phyloP scores from a whole-genome alignment of 2,113 vertebrate species.

The Caloenas nicobarica region DNA sequence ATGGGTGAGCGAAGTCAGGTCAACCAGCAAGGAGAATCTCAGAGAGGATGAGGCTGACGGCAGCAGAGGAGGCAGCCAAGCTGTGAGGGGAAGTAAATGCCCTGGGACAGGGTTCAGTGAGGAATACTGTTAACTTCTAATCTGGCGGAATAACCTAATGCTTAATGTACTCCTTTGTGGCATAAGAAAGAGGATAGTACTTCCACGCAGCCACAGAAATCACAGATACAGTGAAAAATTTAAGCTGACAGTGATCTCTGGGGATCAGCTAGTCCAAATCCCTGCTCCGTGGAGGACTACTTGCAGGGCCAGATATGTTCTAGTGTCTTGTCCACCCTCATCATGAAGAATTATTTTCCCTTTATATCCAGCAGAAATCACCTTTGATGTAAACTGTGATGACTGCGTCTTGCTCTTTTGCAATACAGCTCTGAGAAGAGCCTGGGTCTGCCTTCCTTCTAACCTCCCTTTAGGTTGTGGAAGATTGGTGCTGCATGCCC shows the following conservation, averaged over 20 bases:
- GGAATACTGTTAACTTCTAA: not conserved
- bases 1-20: not conserved
- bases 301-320: not conserved
- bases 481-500: not conserved
- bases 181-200: not conserved
- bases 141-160: not conserved
- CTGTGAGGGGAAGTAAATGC: not conserved
- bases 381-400: not conserved
- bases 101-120: not conserved
- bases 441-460: not conserved
- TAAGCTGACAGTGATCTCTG: not conserved
- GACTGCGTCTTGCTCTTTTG: not conserved
- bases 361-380: not conserved
- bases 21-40: not conserved
- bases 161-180: not conserved
- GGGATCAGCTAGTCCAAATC: not conserved
- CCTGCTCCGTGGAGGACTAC: not conserved
- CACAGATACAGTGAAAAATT: not conserved
- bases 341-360: not conserved
- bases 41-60: fast-evolving
- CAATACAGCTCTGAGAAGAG: not conserved
- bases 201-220: not conserved
- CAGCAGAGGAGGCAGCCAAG: not conserved
- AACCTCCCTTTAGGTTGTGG: not conserved
- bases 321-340: not conserved